Evolutionary conservation across 2,113 vertebrate genomes (phyloP).

Genomic region (Otocyon megalotis): DNA sequence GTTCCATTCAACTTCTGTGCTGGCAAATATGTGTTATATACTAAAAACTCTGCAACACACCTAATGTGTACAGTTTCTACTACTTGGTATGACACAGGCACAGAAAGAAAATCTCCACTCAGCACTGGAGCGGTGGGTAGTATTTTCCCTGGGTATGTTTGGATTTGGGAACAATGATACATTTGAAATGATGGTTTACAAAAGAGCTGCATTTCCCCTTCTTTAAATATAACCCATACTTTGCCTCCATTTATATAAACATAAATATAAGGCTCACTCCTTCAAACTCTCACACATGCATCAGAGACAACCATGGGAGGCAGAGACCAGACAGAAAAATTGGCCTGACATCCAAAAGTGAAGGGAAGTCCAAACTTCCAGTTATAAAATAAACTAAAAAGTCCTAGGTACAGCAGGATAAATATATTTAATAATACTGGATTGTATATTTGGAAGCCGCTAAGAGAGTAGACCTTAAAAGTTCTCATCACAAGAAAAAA

Average conservation of each 20-base stretch:
- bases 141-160: not conserved
- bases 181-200: constrained; percentile 20
- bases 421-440: not conserved
- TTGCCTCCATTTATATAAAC: not conserved
- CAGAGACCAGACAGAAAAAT: not conserved
- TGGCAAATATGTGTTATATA: not conserved
- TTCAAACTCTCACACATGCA: not conserved
- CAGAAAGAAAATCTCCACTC: not conserved
- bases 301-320: not conserved
- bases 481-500: not conserved
- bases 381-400: not conserved
- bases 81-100: not conserved
- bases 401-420: not conserved
- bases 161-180: not conserved
- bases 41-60: not conserved
- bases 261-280: constrained; percentile 6
- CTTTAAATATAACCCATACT: not conserved
- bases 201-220: not conserved
- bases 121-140: accelerated
- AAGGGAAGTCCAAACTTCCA: not conserved
- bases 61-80: not conserved
- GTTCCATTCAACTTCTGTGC: not conserved
- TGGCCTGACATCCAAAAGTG: not conserved
- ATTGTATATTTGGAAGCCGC: not conserved
- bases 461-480: not conserved